A percentile compares a stretch with the other conserved stretches of the same genome.
Evolutionary conservation across 2,113 vertebrate genomes (phyloP).

Genomic region (Poeciliopsis turrubarensis): DNA sequence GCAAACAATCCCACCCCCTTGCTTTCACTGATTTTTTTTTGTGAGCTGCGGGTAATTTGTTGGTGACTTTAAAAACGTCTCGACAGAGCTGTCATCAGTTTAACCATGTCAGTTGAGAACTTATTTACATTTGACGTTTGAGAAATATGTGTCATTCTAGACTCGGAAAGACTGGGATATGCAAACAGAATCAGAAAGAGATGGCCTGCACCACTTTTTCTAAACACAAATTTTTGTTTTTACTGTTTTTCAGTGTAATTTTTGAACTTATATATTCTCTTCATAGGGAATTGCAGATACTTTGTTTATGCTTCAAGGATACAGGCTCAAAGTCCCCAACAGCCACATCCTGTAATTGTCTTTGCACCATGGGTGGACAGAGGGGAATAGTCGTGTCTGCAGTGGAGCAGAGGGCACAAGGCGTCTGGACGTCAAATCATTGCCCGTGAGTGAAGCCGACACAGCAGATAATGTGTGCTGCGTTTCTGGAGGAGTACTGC

Average conservation of each 20-base stretch:
- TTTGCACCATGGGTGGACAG: slow-evolving; percentile 22
- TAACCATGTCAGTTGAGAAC: slow-evolving; percentile 8
- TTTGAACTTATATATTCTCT: slow-evolving; percentile 2
- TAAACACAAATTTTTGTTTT: slow-evolving; percentile 36
- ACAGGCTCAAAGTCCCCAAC: slow-evolving; percentile 45
- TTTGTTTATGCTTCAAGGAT: slow-evolving; percentile 32
- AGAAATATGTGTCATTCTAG: background rate
- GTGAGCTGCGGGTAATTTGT: background rate
- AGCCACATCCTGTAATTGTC: slow-evolving; percentile 59
- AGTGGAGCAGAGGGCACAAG: slow-evolving; percentile 18
- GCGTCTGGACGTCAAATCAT: slow-evolving; percentile 21
- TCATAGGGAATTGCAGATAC: background rate
- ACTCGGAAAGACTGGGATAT: background rate
- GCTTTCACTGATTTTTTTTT: background rate
- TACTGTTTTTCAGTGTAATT: background rate
- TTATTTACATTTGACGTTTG: background rate
- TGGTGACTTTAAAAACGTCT: background rate
- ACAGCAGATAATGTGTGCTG: slow-evolving; percentile 77
- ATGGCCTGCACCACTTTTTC: slow-evolving; percentile 26
- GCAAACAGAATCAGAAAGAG: slow-evolving; percentile 53
- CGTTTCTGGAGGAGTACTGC: slow-evolving; percentile 84
- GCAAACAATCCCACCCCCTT: background rate
- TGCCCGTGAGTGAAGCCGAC: slow-evolving; percentile 15
- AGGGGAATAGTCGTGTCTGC: slow-evolving; percentile 1
- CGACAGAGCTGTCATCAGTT: background rate